A percentile compares a stretch with the other conserved stretches of the same genome.
These are phyloP conservation scores for Mormyrops boulengeri DNA, from an alignment of 2,797 vertebrate species.

Conservation along the genomic window DNA sequence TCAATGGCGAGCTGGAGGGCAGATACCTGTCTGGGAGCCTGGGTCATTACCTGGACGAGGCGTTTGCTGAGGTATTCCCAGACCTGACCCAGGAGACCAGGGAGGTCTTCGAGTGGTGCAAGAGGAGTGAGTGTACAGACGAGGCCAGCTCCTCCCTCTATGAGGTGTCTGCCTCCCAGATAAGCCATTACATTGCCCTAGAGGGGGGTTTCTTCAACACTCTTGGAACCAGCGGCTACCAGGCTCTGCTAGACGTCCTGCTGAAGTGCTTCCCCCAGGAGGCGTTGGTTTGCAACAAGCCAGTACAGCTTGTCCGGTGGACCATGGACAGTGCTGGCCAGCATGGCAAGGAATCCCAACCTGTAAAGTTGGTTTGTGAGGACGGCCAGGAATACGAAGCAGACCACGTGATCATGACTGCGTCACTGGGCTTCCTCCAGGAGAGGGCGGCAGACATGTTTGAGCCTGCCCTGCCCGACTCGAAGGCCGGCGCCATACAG, in stretches of 20 bases:
- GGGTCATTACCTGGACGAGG: slow-evolving; percentile 46
- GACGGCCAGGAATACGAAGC: slow-evolving; percentile 42
- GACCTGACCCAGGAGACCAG: slow-evolving; percentile 18
- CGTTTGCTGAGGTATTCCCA: slow-evolving; percentile 35
- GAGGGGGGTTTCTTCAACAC: slow-evolving; percentile 50
- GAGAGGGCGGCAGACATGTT: slow-evolving; percentile 38
- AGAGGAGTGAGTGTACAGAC: slow-evolving; percentile 50
- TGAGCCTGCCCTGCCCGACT: slow-evolving; percentile 40
- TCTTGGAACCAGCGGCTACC: slow-evolving; percentile 47
- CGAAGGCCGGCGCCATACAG: slow-evolving; percentile 44
- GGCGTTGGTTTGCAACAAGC: slow-evolving; percentile 33
- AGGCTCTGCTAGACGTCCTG: slow-evolving; percentile 41
- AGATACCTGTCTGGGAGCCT: slow-evolving; percentile 36
- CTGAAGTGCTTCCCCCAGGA: slow-evolving; percentile 35
- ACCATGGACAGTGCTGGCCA: background rate
- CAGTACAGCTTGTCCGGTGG: slow-evolving; percentile 44
- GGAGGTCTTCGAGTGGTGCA: slow-evolving; percentile 53
- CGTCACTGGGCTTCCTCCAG: slow-evolving; percentile 48
- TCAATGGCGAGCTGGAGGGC: slow-evolving; percentile 32
- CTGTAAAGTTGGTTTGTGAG: slow-evolving; percentile 44
- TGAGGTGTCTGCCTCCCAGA: slow-evolving; percentile 46
- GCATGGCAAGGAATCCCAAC: background rate
- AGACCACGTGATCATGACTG: slow-evolving; percentile 50
- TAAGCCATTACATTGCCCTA: slow-evolving; percentile 41
- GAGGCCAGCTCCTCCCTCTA: slow-evolving; percentile 53